Evolutionary conservation across 1,140 invertebrate genomes (phyloP).

Genomic region (Eumeta japonica): DNA sequence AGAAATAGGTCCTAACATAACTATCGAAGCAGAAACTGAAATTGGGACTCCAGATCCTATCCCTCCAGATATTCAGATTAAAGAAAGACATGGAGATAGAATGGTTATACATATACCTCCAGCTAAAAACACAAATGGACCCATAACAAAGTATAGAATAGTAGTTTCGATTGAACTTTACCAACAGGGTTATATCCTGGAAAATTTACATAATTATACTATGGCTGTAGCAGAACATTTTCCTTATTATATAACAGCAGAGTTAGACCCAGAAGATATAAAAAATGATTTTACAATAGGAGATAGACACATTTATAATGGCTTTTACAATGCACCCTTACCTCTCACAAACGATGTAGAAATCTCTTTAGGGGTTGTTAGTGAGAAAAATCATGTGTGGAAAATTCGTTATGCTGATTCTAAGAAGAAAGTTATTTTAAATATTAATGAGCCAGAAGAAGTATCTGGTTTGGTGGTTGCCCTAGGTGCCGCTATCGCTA

Average conservation of each 20-base stretch:
- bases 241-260: slow-evolving; percentile 79
- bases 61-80: slow-evolving; percentile 64
- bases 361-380: slow-evolving; percentile 72
- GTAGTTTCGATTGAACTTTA: slow-evolving; percentile 68
- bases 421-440: slow-evolving; percentile 46
- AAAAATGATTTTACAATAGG: slow-evolving; percentile 73
- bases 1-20: slow-evolving; percentile 60
- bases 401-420: slow-evolving; percentile 68
- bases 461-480: slow-evolving; percentile 47
- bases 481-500: slow-evolving; percentile 47
- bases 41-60: slow-evolving; percentile 68
- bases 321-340: slow-evolving; percentile 78
- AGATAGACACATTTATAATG: slow-evolving; percentile 70
- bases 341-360: slow-evolving; percentile 64
- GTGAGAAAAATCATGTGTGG: slow-evolving; percentile 63
- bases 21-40: slow-evolving; percentile 62
- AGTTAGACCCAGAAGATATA: slow-evolving; percentile 64
- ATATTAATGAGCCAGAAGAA: slow-evolving; percentile 48
- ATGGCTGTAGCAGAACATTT: slow-evolving; percentile 61
- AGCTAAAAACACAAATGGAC: slow-evolving; percentile 71
- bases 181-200: slow-evolving; percentile 60
- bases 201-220: slow-evolving; percentile 60
- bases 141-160: slow-evolving; percentile 69
- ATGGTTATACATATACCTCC: slow-evolving; percentile 64
- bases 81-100: slow-evolving; percentile 57